A percentile compares a stretch with the other conserved stretches of the same genome.
Conservation (phyloP, 2,113 vertebrate genomes). For the Sminthopsis crassicaudata region DNA sequence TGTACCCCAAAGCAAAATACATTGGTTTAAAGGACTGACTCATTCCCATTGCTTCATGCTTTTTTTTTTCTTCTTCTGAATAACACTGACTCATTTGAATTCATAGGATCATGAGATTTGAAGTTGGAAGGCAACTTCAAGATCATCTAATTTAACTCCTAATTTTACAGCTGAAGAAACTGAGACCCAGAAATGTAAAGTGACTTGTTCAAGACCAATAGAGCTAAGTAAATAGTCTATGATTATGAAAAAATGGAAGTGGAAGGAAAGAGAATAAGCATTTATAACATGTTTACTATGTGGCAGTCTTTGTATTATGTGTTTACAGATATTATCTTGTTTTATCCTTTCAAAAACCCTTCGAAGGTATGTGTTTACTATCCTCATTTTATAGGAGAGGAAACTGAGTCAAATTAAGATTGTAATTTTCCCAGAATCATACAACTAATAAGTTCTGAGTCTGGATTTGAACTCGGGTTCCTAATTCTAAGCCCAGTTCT, state of each 20-base stretch:
- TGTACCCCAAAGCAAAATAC: slow-evolving; percentile 49
- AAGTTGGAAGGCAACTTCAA: not conserved
- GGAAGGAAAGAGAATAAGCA: not conserved
- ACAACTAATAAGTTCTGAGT: not conserved
- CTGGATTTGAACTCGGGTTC: not conserved
- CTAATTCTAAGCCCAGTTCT: not conserved
- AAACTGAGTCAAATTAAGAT: not conserved
- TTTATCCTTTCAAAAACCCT: not conserved
- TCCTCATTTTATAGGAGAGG: not conserved
- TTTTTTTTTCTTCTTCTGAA: not conserved
- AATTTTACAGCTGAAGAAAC: not conserved
- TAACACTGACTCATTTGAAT: not conserved
- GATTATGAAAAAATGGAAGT: not conserved
- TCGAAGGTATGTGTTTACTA: not conserved
- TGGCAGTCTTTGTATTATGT: not conserved
- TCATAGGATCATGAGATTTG: not conserved
- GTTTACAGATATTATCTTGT: not conserved
- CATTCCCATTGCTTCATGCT: not conserved
- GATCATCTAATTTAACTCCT: not conserved
- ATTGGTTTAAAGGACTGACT: slow-evolving; percentile 15
- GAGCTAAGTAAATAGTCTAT: not conserved
- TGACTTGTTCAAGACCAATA: not conserved
- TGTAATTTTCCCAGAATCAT: not conserved
- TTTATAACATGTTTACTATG: not conserved
- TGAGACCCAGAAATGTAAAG: not conserved